Percentiles rank a stretch among this genome's conserved stretches.
These are phyloP conservation scores for Chaetoderma sp. DNA, from an alignment of 2,888 invertebrate genomes.

Conservation along the genomic window DNA sequence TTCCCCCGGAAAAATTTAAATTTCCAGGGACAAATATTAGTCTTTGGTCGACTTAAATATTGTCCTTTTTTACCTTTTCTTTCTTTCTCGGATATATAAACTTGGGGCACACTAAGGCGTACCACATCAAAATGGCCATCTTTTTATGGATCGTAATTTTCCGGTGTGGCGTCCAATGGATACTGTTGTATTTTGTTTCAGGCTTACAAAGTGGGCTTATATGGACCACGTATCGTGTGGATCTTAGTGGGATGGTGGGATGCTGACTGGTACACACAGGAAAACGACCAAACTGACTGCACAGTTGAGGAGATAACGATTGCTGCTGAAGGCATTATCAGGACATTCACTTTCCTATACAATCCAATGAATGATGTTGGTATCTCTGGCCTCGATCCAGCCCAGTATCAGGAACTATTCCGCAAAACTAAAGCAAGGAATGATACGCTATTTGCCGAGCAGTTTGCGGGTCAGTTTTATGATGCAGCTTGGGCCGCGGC, in stretches of 20 bases:
- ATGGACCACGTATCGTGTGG: conserved; percentile 49
- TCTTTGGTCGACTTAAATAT: too few relatives aligned
- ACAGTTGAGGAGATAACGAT: conserved; percentile 35
- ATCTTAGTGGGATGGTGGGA: conserved; percentile 42
- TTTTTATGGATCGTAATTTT: too few relatives aligned
- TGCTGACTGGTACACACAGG: conserved; percentile 36
- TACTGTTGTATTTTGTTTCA: too few relatives aligned
- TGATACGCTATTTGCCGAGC: conserved; percentile 71
- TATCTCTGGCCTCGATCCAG: conserved; percentile 37
- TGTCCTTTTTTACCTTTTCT: too few relatives aligned
- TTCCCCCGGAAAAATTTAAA: too few relatives aligned
- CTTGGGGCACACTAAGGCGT: too few relatives aligned
- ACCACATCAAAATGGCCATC: too few relatives aligned
- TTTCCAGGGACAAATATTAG: too few relatives aligned
- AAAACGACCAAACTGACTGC: conserved; percentile 76
- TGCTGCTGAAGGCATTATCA: conserved; percentile 43
- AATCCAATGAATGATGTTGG: conserved; percentile 34
- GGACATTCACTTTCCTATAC: conserved; percentile 38
- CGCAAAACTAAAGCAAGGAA: conserved; percentile 26
- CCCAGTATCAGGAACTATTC: conserved; percentile 34
- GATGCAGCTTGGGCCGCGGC: conserved; percentile 99
- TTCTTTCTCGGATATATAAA: too few relatives aligned
- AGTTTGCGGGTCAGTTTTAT: conserved; percentile 94
- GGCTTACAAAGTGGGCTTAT: conserved; percentile 47
- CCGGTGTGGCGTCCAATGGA: too few relatives aligned